Base-by-base conservation (phyloP, 2,797 vertebrate genomes). In the Ispidina picta region DNA sequence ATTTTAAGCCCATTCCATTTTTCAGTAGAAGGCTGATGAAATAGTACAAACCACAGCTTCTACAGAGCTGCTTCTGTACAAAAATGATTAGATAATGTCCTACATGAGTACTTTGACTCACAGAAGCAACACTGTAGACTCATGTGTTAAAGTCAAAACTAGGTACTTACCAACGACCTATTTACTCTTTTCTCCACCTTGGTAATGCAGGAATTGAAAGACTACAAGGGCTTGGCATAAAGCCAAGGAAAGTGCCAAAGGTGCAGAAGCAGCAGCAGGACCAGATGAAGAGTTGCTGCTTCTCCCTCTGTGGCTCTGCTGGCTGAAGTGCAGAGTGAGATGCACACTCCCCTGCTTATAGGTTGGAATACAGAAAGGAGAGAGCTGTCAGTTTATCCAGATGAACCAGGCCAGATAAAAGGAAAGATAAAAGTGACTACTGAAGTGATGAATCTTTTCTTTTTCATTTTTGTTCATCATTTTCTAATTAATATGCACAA, bases 1-100 rank as follows among this genome's bases (percentile, higher is more conserved):
- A 95, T 95, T 94, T 75, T 96, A 96, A 96, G 78, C 66, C 89
- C 85, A 93, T 92, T 86, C 84, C 78, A 87, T 75, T 92, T 92
- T 92, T 85, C 82, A 72, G 60, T 25, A 52, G 82, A 64, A 82
- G 69, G 71, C 39, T 83, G 80, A 65, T 86, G 83, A 84, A 91
- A 81, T 4, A 62, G 49, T 37, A 48, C 12, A 49, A 92, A 54
- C 54, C 43, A 71, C 0, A 48, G 55, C 63, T 86, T 91, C 59
- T 77, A 82, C 39, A 86, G 85, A 79, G 48, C 66, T 72, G 4
- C 59, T 74, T 65, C 79, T 33, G 35, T 18, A 25, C n/a, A 59
- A n/a, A 78, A 86, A 68, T 26, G 9, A 66, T 87, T 51, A 72
- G 74, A 69, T 85, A 63, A 86, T 64, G 81, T 78, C 39, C 77